These are phyloP conservation scores for Calameuta pallipes DNA, from an alignment of 2,888 invertebrate genomes.

Conservation along the genomic window DNA sequence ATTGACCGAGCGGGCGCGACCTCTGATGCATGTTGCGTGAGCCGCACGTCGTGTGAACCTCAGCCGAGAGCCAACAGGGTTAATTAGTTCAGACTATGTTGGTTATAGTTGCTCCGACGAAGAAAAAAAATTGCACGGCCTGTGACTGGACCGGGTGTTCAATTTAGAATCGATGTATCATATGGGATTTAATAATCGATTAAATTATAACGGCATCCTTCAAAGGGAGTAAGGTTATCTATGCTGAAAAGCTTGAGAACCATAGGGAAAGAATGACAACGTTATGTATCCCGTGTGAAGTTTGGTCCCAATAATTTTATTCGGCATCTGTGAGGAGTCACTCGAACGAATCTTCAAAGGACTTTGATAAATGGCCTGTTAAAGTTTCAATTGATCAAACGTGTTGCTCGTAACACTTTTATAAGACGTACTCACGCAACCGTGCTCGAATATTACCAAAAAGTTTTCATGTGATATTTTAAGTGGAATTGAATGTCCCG, in stretches of 20 bases:
- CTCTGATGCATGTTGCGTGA: slow-evolving; percentile 35
- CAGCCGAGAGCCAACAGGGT: slow-evolving; percentile 45
- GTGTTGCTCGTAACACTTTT: neutral
- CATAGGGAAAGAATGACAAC: neutral
- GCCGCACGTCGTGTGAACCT: slow-evolving; percentile 48
- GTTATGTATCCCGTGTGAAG: neutral
- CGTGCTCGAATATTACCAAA: neutral
- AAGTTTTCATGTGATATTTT: neutral
- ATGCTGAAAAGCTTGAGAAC: neutral
- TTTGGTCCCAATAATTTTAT: neutral
- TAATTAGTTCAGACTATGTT: slow-evolving; percentile 49
- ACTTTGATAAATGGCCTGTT: neutral
- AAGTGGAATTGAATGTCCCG: neutral
- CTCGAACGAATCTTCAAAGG: neutral
- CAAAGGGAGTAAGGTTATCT: neutral
- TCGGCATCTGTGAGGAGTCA: neutral
- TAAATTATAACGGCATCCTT: neutral
- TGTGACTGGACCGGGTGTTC: neutral
- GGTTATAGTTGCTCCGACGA: neutral
- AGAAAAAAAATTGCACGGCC: neutral
- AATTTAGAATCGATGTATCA: neutral
- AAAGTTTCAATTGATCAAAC: neutral
- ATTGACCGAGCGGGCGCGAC: slow-evolving; percentile 55
- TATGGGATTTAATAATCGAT: neutral
- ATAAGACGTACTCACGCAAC: neutral